A percentile compares a stretch with the other conserved stretches of the same genome.
phyloP scores from a whole-genome alignment of 1,140 invertebrate species.

The Metaphire vulgaris region DNA sequence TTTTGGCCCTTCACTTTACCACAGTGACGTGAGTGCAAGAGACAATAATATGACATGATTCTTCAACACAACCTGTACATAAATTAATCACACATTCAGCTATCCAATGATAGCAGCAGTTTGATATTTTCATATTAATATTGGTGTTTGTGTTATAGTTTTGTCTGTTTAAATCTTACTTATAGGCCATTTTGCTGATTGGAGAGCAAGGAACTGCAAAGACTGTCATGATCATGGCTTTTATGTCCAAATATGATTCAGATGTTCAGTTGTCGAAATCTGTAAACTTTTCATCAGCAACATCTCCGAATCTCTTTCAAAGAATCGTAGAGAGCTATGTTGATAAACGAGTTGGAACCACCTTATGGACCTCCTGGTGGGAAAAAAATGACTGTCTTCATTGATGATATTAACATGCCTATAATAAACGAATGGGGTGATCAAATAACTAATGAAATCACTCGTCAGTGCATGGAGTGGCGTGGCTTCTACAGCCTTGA shows the following conservation, averaged over 20 bases:
- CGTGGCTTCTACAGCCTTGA: conserved; percentile 92
- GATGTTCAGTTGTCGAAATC: conserved; percentile 76
- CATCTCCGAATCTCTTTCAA: conserved; percentile 86
- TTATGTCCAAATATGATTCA: conserved; percentile 82
- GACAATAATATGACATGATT: no score
- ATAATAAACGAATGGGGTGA: conserved; percentile 91
- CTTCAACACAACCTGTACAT: no score
- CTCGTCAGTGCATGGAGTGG: conserved; percentile 92
- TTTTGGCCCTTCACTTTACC: no score
- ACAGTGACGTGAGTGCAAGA: no score
- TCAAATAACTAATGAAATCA: conserved; percentile 90
- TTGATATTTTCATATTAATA: no score
- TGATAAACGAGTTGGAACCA: conserved; percentile 88
- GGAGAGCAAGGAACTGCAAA: conserved; percentile 94
- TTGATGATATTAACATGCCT: conserved; percentile 93
- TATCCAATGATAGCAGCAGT: no score
- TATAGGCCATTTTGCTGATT: conserved; percentile 70
- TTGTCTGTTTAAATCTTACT: no score
- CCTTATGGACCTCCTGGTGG: conserved; percentile 85
- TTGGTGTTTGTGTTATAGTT: no score
- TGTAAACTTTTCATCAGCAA: conserved; percentile 93
- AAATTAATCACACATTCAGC: no score
- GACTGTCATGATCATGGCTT: conserved; percentile 92
- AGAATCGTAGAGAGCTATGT: conserved; percentile 93
- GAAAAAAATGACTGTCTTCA: conserved; percentile 87